Evolutionary conservation across 2,113 vertebrate species (phyloP).

Genomic region (Podarcis muralis): DNA sequence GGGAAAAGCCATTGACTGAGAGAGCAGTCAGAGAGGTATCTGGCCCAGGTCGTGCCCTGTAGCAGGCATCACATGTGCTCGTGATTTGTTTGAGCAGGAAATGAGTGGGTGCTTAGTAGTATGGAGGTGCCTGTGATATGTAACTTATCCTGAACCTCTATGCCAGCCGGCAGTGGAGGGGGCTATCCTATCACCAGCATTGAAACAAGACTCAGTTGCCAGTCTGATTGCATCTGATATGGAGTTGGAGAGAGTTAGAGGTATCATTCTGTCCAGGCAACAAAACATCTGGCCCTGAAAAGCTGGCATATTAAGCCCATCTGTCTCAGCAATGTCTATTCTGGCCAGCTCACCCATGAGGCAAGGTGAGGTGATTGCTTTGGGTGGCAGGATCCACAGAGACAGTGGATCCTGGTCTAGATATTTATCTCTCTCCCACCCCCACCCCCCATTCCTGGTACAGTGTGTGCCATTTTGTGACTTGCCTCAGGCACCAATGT

Average conservation of each 20-base stretch:
- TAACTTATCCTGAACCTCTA: not conserved
- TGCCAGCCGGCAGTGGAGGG: not conserved
- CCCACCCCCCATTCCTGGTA: no score
- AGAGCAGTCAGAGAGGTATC: not conserved
- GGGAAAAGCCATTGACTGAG: not conserved
- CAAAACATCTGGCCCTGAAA: not conserved
- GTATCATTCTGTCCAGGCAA: not conserved
- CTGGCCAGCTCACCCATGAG: no score
- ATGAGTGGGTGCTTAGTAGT: not conserved
- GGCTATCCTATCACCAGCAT: no score
- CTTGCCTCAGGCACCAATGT: not conserved
- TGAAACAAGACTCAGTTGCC: not conserved
- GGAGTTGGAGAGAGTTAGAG: not conserved
- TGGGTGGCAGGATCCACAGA: no score
- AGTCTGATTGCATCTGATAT: not conserved
- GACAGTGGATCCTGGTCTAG: no score
- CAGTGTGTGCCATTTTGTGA: not conserved
- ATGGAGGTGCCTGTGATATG: no score
- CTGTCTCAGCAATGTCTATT: not conserved
- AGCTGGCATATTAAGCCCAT: not conserved
- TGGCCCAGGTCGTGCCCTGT: not conserved
- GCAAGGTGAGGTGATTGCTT: no score
- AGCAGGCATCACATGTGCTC: not conserved
- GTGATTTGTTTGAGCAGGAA: not conserved
- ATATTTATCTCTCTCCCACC: no score